Conservation (phyloP, 2,113 vertebrate genomes). For the Sus scrofa region DNA sequence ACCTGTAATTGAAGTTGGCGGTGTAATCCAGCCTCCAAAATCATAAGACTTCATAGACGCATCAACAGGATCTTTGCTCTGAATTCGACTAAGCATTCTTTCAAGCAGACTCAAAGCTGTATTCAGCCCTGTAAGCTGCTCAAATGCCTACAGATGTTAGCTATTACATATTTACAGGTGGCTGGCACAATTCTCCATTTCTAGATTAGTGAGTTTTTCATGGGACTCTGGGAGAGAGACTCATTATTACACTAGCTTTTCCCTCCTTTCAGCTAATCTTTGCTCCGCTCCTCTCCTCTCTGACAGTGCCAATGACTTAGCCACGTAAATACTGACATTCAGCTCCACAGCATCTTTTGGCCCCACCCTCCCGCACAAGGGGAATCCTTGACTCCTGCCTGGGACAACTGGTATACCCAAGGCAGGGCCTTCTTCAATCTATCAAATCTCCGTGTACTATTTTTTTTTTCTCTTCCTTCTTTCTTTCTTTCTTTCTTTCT, state of each 20-base stretch:
- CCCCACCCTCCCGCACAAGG: rapidly evolving
- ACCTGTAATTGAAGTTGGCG: not conserved
- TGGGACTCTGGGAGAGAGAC: not conserved
- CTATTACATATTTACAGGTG: rapidly evolving
- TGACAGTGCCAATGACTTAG: not conserved
- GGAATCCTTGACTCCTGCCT: too few species aligned
- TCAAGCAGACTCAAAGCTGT: not conserved
- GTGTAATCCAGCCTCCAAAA: not conserved
- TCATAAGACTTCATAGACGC: not conserved
- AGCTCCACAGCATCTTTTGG: rapidly evolving
- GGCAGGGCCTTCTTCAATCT: slow-evolving; percentile 54
- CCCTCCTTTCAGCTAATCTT: not conserved
- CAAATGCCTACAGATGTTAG: not conserved
- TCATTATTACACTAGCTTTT: not conserved
- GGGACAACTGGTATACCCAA: rapidly evolving
- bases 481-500: too few species aligned
- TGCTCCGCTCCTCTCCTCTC: not conserved
- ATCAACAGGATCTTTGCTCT: not conserved
- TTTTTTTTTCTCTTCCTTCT: too few species aligned
- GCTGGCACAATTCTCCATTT: not conserved
- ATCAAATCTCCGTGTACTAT: slow-evolving; percentile 36
- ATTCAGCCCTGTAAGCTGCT: not conserved
- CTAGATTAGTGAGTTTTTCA: not conserved
- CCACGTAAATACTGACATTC: not conserved
- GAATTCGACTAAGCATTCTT: not conserved